phyloP scores from a whole-genome alignment of 2,797 vertebrate species.

The Anguilla marmorata region DNA sequence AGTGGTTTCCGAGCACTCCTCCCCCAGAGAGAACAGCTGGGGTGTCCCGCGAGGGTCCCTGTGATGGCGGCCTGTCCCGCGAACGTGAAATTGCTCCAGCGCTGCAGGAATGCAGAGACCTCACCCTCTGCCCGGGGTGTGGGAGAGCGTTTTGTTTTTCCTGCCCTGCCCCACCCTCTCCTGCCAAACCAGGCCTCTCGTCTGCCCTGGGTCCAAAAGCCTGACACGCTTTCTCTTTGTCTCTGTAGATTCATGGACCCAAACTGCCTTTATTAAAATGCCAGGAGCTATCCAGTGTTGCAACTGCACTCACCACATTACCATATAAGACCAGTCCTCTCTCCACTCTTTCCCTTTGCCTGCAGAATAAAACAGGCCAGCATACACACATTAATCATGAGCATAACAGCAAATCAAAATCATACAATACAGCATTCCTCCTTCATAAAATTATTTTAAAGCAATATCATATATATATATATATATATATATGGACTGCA shows the following conservation, averaged over 20 bases:
- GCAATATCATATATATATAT: not conserved
- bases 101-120: slow-evolving; percentile 67
- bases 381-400: not conserved
- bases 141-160: slow-evolving; percentile 12
- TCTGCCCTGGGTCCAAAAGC: slow-evolving; percentile 69
- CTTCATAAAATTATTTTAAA: not conserved
- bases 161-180: slow-evolving; percentile 54
- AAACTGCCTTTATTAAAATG: not conserved
- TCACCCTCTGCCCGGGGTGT: slow-evolving; percentile 39
- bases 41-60: not conserved
- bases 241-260: not conserved
- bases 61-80: not conserved
- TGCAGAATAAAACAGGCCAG: not conserved
- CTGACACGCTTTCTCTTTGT: not conserved
- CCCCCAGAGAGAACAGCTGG: slow-evolving; percentile 5
- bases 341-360: not conserved
- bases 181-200: slow-evolving; percentile 22
- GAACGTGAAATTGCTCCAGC: slow-evolving; percentile 43
- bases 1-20: slow-evolving; percentile 25
- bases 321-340: not conserved
- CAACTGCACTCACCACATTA: not conserved
- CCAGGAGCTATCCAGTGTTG: not conserved
- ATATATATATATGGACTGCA: no score
- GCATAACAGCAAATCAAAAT: not conserved
- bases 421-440: not conserved